Evolutionary conservation across 1,140 invertebrate genomes (phyloP).

Genomic region (Yoshiicerus persimilis): DNA sequence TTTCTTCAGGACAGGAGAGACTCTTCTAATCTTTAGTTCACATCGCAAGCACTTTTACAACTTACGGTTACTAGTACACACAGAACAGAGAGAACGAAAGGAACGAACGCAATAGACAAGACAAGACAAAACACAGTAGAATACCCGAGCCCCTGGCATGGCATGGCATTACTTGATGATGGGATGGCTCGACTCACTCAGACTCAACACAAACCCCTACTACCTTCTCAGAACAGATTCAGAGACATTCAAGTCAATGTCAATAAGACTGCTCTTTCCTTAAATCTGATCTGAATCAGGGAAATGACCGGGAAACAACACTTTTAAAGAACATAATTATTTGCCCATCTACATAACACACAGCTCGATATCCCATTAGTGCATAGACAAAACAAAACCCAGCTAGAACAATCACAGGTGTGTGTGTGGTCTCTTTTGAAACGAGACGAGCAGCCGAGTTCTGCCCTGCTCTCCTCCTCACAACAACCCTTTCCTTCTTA

Average conservation of each 20-base stretch:
- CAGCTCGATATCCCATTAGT: background rate
- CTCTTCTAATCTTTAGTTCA: background rate
- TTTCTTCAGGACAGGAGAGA: background rate
- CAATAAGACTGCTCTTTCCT: background rate
- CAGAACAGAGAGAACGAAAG: background rate
- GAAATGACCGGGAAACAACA: slow-evolving; percentile 12
- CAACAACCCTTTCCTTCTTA: background rate
- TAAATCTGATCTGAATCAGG: background rate
- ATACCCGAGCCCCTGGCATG: background rate
- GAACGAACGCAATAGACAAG: background rate
- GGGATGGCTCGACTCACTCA: background rate
- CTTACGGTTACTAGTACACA: background rate
- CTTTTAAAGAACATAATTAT: background rate
- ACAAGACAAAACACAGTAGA: background rate
- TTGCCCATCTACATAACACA: background rate
- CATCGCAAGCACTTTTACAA: background rate
- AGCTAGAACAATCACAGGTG: background rate
- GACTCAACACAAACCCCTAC: background rate
- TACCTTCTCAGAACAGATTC: background rate
- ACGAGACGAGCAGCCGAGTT: too few relatives aligned
- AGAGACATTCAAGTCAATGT: slow-evolving; percentile 9
- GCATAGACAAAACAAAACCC: background rate
- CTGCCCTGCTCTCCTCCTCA: too few relatives aligned
- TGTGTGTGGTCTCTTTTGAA: background rate
- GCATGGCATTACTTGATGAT: background rate